A percentile compares a stretch with the other conserved stretches of the same genome.
These are phyloP conservation scores for Eupithecia subfuscata DNA, from an alignment of 2,888 invertebrate genomes.

Conservation along the genomic window DNA sequence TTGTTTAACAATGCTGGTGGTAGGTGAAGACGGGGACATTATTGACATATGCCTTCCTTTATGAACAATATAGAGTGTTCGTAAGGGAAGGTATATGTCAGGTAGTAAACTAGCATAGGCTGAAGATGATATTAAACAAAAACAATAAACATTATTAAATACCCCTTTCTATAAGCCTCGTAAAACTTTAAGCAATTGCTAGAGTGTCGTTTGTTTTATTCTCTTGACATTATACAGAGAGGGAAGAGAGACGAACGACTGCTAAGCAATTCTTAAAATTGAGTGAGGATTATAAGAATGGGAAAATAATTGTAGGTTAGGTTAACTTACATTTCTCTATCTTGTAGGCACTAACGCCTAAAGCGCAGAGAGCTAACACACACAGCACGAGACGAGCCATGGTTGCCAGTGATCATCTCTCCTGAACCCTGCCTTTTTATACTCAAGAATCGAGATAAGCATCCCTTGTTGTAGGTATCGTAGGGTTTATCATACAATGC, in stretches of 20 bases:
- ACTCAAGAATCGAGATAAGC: conserved; percentile 40
- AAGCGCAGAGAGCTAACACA: conserved; percentile 63
- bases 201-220: neutral
- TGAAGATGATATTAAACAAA: neutral
- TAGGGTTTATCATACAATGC: conserved; percentile 20
- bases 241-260: neutral
- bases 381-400: conserved; percentile 71
- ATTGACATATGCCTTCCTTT: too few relatives aligned
- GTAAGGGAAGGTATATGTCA: neutral
- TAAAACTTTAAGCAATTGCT: neutral
- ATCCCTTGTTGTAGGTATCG: conserved; percentile 15
- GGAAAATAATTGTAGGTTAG: neutral
- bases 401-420: conserved; percentile 54
- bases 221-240: neutral
- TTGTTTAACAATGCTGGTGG: too few relatives aligned
- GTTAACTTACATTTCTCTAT: conserved; percentile 63
- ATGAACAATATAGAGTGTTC: neutral
- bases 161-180: too few relatives aligned
- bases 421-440: conserved; percentile 51
- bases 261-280: neutral
- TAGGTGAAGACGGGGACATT: neutral
- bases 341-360: conserved; percentile 62
- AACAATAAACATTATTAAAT: too few relatives aligned
- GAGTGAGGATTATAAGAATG: neutral
- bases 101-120: neutral